These are phyloP conservation scores for Manis javanica DNA, from an alignment of 2,797 vertebrate species.

Conservation along the genomic window DNA sequence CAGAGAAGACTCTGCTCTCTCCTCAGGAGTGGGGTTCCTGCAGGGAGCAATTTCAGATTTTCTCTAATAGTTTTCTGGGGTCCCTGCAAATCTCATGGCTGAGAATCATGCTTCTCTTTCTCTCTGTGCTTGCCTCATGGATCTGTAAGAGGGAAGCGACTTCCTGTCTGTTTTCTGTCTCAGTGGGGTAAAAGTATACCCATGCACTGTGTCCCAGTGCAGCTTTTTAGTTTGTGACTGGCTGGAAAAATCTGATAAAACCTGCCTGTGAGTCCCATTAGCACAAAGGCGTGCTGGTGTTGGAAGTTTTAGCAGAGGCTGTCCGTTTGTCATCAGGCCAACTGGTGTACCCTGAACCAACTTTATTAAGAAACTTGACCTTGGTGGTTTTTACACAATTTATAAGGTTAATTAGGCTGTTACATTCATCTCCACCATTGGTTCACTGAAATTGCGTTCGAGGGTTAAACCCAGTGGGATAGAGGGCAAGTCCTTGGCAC, in stretches of 20 bases:
- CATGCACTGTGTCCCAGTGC: too few relatives aligned
- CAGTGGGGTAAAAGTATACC: neutral
- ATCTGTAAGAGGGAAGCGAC: neutral
- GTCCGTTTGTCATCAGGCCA: neutral
- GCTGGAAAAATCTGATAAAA: neutral
- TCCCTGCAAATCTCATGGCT: neutral
- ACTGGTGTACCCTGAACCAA: neutral
- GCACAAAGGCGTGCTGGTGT: neutral
- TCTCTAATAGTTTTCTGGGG: neutral
- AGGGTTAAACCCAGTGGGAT: neutral
- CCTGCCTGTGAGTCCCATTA: neutral
- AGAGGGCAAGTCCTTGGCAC: neutral
- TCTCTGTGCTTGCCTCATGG: neutral
- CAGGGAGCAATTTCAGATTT: neutral
- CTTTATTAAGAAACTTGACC: neutral
- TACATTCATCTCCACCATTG: neutral
- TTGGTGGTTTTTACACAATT: neutral
- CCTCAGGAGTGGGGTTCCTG: fast-evolving
- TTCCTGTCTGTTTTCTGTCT: neutral
- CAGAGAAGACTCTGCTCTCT: neutral
- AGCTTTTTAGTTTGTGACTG: neutral
- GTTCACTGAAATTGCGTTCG: neutral
- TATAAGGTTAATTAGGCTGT: neutral
- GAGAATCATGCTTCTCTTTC: neutral
- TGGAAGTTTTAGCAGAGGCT: too few relatives aligned